Evolutionary conservation across 2,113 vertebrate genomes (phyloP).

Genomic region (Python bivittatus): DNA sequence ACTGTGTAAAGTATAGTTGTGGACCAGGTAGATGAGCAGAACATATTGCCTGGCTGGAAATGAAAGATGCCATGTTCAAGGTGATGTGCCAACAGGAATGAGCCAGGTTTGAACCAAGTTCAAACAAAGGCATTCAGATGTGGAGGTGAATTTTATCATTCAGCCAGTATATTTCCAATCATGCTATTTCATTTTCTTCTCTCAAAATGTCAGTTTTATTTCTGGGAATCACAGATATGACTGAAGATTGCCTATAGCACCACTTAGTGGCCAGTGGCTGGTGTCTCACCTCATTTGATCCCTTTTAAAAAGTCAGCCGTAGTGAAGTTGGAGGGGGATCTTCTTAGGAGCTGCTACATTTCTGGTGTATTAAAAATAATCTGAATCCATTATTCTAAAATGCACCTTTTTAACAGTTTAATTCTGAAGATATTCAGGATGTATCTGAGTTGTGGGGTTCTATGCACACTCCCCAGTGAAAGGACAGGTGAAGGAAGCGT

Average conservation of each 20-base stretch:
- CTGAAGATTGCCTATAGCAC: slow-evolving; percentile 52
- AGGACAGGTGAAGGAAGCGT: not conserved
- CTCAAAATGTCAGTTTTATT: not conserved
- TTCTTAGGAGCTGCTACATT: not conserved
- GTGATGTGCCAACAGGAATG: not conserved
- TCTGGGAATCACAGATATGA: not conserved
- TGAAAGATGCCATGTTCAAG: not conserved
- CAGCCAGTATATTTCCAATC: not conserved
- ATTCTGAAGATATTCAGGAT: not conserved
- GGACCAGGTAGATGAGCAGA: not conserved
- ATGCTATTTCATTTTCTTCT: not conserved
- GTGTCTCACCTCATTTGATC: not conserved
- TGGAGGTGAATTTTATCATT: not conserved
- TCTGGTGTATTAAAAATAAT: not conserved
- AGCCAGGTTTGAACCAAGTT: not conserved
- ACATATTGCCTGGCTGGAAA: not conserved
- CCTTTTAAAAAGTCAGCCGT: not conserved
- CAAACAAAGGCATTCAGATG: not conserved
- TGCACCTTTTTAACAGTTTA: not conserved
- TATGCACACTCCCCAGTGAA: not conserved
- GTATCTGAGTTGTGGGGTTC: not conserved
- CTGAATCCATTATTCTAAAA: not conserved
- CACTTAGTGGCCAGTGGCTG: slow-evolving; percentile 47
- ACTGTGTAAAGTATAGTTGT: not conserved
- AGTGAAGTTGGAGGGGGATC: not conserved